phyloP scores from a whole-genome alignment of 2,888 invertebrate genomes.

The Lordiphosa fenestrarum region DNA sequence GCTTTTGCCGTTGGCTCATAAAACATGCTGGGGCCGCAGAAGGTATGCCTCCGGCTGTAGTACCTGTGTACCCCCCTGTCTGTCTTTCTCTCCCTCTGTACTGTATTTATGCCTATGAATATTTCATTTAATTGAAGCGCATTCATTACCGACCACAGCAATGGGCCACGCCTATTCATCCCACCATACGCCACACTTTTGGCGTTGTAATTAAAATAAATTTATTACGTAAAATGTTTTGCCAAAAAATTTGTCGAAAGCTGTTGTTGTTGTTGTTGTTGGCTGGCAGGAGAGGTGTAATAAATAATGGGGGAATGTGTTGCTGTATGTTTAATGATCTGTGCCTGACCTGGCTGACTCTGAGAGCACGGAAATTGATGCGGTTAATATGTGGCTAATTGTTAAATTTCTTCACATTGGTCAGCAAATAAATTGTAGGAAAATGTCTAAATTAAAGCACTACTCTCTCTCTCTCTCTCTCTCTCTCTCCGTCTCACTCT shows the following conservation, averaged over 20 bases:
- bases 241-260: conserved; percentile 72
- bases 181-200: conserved; percentile 33
- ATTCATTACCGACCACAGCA: conserved; percentile 58
- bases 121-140: conserved; percentile 73
- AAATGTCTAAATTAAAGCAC: not conserved
- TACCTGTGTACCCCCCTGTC: not conserved
- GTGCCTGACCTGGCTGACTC: conserved; percentile 20
- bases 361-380: conserved; percentile 45
- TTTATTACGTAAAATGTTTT: conserved; percentile 73
- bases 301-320: conserved; percentile 54
- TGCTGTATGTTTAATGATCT: conserved; percentile 61
- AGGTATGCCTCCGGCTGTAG: conserved; percentile 15
- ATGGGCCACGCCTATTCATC: conserved; percentile 9
- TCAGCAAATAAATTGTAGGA: not conserved
- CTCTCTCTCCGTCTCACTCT: not conserved
- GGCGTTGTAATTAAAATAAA: conserved; percentile 72
- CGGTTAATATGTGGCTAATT: conserved; percentile 54
- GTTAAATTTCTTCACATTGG: conserved; percentile 33
- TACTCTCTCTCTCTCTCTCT: not conserved
- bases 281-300: conserved; percentile 42
- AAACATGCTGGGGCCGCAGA: conserved; percentile 62
- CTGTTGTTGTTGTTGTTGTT: conserved; percentile 47
- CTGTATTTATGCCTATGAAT: conserved; percentile 67
- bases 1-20: conserved; percentile 47
- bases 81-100: conserved; percentile 1